Conservation (phyloP, 2,113 vertebrate genomes). For the Cheilinus undulatus region DNA sequence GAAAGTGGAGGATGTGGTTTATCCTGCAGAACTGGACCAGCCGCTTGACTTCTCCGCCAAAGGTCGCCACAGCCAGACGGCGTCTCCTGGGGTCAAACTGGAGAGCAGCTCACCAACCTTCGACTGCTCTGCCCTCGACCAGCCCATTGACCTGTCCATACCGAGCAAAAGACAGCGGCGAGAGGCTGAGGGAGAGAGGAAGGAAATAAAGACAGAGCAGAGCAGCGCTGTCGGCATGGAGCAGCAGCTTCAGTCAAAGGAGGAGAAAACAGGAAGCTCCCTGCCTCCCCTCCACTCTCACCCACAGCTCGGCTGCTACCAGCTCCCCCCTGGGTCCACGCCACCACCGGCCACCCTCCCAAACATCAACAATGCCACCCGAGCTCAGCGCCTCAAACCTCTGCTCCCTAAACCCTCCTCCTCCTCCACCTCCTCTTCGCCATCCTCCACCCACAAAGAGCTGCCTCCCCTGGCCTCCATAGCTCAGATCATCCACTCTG, state of each 20-base stretch:
- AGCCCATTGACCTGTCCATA: conserved; percentile 97
- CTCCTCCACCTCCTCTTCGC: conserved; percentile 53
- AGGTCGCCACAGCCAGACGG: conserved; percentile 65
- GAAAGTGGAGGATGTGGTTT: conserved; percentile 87
- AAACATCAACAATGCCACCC: conserved; percentile 70
- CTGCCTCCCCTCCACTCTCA: conserved; percentile 63
- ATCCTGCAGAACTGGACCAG: conserved; percentile 86
- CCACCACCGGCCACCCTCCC: conserved; percentile 71
- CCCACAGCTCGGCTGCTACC: conserved; percentile 83
- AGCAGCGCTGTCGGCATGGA: conserved; percentile 55
- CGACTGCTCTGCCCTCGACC: conserved; percentile 83
- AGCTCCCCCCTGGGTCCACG: conserved; percentile 84
- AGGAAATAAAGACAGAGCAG: conserved; percentile 83
- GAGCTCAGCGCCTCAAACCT: conserved; percentile 90
- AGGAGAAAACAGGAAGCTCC: conserved; percentile 67
- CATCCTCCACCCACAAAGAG: conserved; percentile 83
- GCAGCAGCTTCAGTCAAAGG: conserved; percentile 68
- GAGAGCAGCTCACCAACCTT: conserved; percentile 81
- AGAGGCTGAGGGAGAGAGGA: conserved; percentile 21
- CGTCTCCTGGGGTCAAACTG: conserved; percentile 86
- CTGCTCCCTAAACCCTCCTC: conserved; percentile 92
- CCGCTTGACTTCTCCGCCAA: conserved; percentile 96
- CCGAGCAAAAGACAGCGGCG: conserved; percentile 83
- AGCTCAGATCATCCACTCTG: conserved; percentile 97
- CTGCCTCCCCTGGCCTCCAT: conserved; percentile 95